A percentile compares a stretch with the other conserved stretches of the same genome.
These are phyloP conservation scores for Electrophaes corylata DNA, from an alignment of 2,888 invertebrate genomes.

Conservation along the genomic window DNA sequence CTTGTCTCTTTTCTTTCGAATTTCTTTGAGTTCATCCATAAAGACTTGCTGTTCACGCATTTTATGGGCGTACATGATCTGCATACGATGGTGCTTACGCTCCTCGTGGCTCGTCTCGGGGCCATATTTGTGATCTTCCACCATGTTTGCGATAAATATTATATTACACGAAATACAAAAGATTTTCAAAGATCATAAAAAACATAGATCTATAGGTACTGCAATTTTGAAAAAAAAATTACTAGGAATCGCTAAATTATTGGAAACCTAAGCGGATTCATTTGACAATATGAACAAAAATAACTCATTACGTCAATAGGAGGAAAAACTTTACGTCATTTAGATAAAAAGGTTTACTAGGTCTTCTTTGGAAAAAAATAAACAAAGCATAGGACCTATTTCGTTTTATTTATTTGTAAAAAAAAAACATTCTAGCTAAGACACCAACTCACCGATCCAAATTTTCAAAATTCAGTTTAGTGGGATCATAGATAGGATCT, in stretches of 20 bases:
- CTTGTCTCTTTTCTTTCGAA: slow-evolving; percentile 53
- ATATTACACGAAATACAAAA: background rate
- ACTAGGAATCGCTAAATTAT: background rate
- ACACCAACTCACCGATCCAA: too few species aligned
- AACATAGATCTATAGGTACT: slow-evolving; percentile 39
- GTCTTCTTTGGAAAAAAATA: too few species aligned
- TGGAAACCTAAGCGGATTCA: background rate
- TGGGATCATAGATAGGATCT: too few species aligned
- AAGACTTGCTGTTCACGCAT: slow-evolving; percentile 63
- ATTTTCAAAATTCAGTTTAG: too few species aligned
- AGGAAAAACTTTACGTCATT: background rate
- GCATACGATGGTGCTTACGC: slow-evolving; percentile 49
- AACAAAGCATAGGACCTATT: too few species aligned
- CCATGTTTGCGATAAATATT: slow-evolving; percentile 7
- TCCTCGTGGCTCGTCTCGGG: slow-evolving; percentile 53
- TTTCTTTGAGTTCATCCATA: slow-evolving; percentile 67
- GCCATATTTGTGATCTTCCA: slow-evolving; percentile 40
- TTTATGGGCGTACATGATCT: slow-evolving; percentile 60
- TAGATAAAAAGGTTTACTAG: background rate
- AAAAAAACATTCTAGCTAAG: too few species aligned
- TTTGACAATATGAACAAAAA: slow-evolving; percentile 10
- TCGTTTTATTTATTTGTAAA: too few species aligned
- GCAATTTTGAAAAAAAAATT: slow-evolving; percentile 61
- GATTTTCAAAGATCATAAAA: slow-evolving; percentile 11
- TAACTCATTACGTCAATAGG: background rate